A percentile compares a stretch with the other conserved stretches of the same genome.
These are phyloP conservation scores for Pseudoips prasinana DNA, from an alignment of 2,888 invertebrate genomes.

Conservation along the genomic window DNA sequence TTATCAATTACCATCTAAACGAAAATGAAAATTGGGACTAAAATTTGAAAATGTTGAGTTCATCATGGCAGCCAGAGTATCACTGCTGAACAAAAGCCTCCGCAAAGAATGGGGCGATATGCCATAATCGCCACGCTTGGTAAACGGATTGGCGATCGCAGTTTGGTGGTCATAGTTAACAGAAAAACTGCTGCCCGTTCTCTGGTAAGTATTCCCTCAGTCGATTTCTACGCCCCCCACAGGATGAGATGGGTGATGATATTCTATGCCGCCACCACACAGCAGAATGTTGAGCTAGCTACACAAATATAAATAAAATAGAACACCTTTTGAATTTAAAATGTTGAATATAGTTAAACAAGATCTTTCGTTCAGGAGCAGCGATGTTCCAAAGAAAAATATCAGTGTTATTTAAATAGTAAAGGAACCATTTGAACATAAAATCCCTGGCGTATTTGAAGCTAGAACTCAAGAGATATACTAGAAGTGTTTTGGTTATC, in stretches of 20 bases:
- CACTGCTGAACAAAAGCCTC: too few species aligned
- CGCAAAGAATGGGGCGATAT: too few species aligned
- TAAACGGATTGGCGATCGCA: too few species aligned
- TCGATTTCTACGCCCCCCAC: too few species aligned
- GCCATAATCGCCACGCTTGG: too few species aligned
- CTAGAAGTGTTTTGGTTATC: too few species aligned
- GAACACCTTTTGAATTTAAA: slow-evolving; percentile 34
- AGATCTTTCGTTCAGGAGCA: slow-evolving; percentile 28
- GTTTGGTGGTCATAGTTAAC: too few species aligned
- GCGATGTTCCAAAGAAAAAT: slow-evolving; percentile 38
- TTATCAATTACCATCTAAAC: slow-evolving; percentile 6
- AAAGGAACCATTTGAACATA: slow-evolving; percentile 47
- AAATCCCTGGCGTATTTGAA: slow-evolving; percentile 43
- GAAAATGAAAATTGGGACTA: slow-evolving; percentile 13
- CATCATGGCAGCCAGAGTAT: too few species aligned
- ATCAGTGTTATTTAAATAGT: slow-evolving; percentile 49
- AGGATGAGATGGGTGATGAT: too few species aligned
- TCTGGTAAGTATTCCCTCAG: too few species aligned
- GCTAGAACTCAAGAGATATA: slow-evolving; percentile 43
- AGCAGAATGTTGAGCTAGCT: slow-evolving; percentile 26
- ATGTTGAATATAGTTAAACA: slow-evolving; percentile 30
- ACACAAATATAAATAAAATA: slow-evolving; percentile 26
- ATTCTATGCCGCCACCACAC: too few species aligned
- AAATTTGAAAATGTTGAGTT: slow-evolving; percentile 7
- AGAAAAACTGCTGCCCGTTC: too few species aligned